Base-by-base conservation (phyloP, 2,888 invertebrate genomes). In the Vesta saturnalis region DNA sequence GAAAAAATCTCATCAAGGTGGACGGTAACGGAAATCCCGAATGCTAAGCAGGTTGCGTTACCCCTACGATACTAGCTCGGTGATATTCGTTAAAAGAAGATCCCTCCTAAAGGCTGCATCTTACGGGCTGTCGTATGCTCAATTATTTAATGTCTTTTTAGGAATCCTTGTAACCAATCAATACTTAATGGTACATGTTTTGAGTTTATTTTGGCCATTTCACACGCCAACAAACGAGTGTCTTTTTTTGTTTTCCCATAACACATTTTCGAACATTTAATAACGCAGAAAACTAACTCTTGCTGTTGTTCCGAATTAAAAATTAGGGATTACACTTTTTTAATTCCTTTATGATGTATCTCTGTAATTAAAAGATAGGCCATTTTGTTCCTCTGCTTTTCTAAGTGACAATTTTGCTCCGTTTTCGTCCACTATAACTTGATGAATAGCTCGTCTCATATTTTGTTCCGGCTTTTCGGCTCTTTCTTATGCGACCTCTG, bases 121-220 rank as follows among this genome's bases (percentile, higher is more conserved):
- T 14, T 43, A 6, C 43, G 43, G 43, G 43, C 43, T 43, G 43
- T 43, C 43, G 43, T 43, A 43, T 43, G 43, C 43, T n/a, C 43
- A 43, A 43, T n/a, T 43, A 3, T 43, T 43, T 43, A 43, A 56
- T 74, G 61, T 8, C 72, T 65, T 69, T 71, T 72, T 64, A 72
- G 54, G 55, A 73, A 75, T 43, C 64, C 69, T 30, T 59, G 58
- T 19, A 71, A 16, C 71, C 73, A 74, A 47, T 74, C 72, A n/a
- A 60, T 61, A 16, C 71, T 68, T 23, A 69, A 69, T 35, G 30
- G 14, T 59, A 67, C 46, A 46, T 67, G 67, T 61, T 19, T 66
- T 66, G 15, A 61, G 55, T 65, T 54, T 22, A 10, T 30, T 23
- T 23, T 23, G 8, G 23, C 66, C 72, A 71, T 54, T 35, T 71